phyloP scores from a whole-genome alignment of 2,113 vertebrate species.

The Pelmatolapia mariae region DNA sequence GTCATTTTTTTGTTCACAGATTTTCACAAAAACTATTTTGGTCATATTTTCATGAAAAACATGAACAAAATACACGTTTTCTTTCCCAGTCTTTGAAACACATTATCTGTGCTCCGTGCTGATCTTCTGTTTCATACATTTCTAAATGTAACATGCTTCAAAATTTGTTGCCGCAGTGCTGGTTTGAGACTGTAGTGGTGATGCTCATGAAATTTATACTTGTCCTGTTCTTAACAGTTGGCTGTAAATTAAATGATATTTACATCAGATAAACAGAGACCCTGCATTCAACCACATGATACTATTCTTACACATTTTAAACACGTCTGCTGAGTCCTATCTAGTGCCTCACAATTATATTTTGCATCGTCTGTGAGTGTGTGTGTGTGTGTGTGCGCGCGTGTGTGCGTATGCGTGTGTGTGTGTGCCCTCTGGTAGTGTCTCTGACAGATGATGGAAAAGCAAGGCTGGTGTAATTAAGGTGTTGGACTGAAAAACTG shows the following conservation, averaged over 20 bases:
- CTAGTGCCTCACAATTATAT: not conserved
- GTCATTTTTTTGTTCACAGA: not conserved
- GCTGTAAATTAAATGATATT: slow-evolving; percentile 3
- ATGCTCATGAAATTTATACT: not conserved
- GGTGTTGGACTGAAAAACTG: slow-evolving; percentile 7
- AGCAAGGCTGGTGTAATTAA: slow-evolving; percentile 36
- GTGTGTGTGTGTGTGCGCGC: accelerated
- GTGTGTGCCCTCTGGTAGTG: not conserved
- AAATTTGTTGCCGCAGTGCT: not conserved
- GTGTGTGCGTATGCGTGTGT: not conserved
- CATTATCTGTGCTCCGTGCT: not conserved
- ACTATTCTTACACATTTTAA: slow-evolving; percentile 25
- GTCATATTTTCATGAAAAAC: not conserved
- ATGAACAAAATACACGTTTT: not conserved
- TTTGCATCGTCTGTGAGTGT: not conserved
- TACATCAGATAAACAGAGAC: slow-evolving; percentile 3
- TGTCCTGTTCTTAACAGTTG: not conserved
- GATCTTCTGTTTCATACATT: not conserved
- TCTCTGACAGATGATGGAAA: slow-evolving; percentile 10
- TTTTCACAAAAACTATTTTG: not conserved
- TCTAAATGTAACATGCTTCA: not conserved
- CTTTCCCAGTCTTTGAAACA: not conserved
- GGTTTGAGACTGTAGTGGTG: not conserved
- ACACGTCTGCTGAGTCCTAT: not conserved
- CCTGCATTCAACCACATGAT: not conserved